A percentile compares a stretch with the other conserved stretches of the same genome.
Conservation (phyloP, 1,140 invertebrate species). For the Hyphantria cunea region DNA sequence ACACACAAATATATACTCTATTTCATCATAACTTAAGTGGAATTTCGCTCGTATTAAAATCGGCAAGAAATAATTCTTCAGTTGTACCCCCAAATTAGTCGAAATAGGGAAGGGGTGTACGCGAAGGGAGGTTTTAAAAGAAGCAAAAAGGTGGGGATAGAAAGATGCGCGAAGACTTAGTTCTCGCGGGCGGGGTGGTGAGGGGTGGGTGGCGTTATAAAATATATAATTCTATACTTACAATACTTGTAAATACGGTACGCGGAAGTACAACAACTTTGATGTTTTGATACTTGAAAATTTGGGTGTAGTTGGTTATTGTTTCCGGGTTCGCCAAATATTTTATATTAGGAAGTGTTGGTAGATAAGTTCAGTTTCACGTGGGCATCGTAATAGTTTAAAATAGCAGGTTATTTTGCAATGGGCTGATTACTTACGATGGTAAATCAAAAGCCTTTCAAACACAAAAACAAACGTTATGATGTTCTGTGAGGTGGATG, state of each 20-base stretch:
- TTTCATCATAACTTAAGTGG: constrained; percentile 39
- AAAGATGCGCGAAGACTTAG: constrained; percentile 82
- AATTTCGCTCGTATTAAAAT: constrained; percentile 40
- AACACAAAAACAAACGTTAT: too few relatives aligned
- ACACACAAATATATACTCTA: constrained; percentile 46
- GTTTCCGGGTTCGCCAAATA: background rate
- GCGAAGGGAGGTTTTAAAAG: constrained; percentile 80
- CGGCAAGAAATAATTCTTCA: constrained; percentile 78
- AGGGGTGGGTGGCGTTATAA: constrained; percentile 74
- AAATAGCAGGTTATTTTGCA: too few relatives aligned
- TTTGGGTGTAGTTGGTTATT: constrained; percentile 5
- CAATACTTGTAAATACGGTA: constrained; percentile 81
- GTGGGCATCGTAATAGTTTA: too few relatives aligned
- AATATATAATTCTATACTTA: constrained; percentile 82
- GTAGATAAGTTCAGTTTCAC: too few relatives aligned
- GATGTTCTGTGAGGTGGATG: too few relatives aligned
- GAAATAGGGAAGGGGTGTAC: constrained; percentile 79
- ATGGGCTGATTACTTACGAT: too few relatives aligned
- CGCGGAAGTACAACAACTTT: constrained; percentile 64
- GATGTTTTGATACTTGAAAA: constrained; percentile 48
- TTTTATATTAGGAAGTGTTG: too few relatives aligned
- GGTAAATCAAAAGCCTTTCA: too few relatives aligned
- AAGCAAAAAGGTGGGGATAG: constrained; percentile 79
- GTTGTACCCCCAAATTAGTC: constrained; percentile 81
- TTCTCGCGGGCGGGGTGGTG: constrained; percentile 68